Evolutionary conservation across 2,888 invertebrate genomes (phyloP), one percentile per base, ranked within the genome.

Genomic region (Lomographa bimaculata): DNA sequence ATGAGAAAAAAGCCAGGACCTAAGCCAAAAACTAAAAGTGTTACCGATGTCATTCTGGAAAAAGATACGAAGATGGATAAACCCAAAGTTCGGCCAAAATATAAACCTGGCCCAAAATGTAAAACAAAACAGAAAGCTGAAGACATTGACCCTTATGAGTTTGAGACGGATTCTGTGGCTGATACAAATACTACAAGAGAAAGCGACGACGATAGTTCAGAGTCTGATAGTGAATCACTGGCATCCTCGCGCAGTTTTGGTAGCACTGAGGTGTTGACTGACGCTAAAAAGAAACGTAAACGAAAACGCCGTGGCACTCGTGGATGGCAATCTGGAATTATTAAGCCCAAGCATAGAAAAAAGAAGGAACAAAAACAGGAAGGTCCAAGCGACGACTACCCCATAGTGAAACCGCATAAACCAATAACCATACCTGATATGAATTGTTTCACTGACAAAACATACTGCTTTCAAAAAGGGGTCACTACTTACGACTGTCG

Each of bases 401-500:
- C 49, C 1, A 2, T 29, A 17, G 33, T 50, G 11, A 24, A 39
- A 17, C 37, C 40, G 1, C 41, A 59, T 11, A 55, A 39, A 14
- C 16, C 51, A 7, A 18, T 54, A 3, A 53, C 50, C 19, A 57
- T 68, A 46, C 68, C 75, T 3, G 79, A 82, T 54, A 30, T 46
- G 8, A 60, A 70, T 38, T 80, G 78, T 50, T 89, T 79, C 34
- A 81, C 74, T 5, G 89, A 90, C 49, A 81, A 72, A 53, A 60
- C 62, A 3, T 90, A 91, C 53, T 90, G 85, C 47, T 87, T 87
- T 54, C 55, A 62, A 21, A 76, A 78, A 50, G 71, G 72, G 23
- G 61, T 75, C 7, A 61, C 57, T 1, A 69, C 62, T 14, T 90
- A 91, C 51, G 70, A 80, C 5, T 95, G 94, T 60, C 89, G 92